A percentile compares a stretch with the other conserved stretches of the same genome.
Conservation (phyloP, 2,797 vertebrate species). For the Sandelia bainsii region DNA sequence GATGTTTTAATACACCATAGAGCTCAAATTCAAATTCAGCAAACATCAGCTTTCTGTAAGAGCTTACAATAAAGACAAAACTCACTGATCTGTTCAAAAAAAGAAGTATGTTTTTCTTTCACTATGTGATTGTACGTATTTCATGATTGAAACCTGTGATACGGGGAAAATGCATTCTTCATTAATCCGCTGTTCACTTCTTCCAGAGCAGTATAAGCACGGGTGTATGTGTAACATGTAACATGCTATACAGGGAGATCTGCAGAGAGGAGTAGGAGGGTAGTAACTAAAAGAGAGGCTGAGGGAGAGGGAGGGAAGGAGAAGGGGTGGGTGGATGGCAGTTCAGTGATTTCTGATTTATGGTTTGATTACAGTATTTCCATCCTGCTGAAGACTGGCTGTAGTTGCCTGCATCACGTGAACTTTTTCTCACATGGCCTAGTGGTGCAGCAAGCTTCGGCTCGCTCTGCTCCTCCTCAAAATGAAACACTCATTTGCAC, state of each 20-base stretch:
- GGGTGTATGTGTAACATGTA: constrained; percentile 41
- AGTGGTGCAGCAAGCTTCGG: constrained; percentile 60
- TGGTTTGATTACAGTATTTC: constrained; percentile 84
- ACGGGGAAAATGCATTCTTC: constrained; percentile 49
- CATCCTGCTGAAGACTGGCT: constrained; percentile 71
- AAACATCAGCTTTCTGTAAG: constrained; percentile 4
- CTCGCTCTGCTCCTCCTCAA: constrained; percentile 60
- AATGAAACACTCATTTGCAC: constrained; percentile 52
- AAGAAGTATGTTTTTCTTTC: constrained; percentile 22
- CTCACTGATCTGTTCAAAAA: constrained; percentile 9
- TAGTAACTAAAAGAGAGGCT: constrained; percentile 34
- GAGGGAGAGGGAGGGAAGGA: background rate
- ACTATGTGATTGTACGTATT: constrained; percentile 20
- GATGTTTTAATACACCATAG: constrained; percentile 18
- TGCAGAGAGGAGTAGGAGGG: constrained; percentile 45
- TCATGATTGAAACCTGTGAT: constrained; percentile 29
- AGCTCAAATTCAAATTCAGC: constrained; percentile 4
- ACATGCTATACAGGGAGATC: constrained; percentile 39
- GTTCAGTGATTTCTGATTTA: constrained; percentile 83
- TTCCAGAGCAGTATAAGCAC: constrained; percentile 16
- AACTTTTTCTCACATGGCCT: constrained; percentile 73
- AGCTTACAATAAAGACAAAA: background rate
- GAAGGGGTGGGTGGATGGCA: constrained; percentile 58
- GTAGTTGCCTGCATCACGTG: constrained; percentile 74
- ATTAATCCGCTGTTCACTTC: constrained; percentile 46